A percentile compares a stretch with the other conserved stretches of the same genome.
phyloP scores from a whole-genome alignment of 2,888 invertebrate species.

The Ecliptopera silaceata region DNA sequence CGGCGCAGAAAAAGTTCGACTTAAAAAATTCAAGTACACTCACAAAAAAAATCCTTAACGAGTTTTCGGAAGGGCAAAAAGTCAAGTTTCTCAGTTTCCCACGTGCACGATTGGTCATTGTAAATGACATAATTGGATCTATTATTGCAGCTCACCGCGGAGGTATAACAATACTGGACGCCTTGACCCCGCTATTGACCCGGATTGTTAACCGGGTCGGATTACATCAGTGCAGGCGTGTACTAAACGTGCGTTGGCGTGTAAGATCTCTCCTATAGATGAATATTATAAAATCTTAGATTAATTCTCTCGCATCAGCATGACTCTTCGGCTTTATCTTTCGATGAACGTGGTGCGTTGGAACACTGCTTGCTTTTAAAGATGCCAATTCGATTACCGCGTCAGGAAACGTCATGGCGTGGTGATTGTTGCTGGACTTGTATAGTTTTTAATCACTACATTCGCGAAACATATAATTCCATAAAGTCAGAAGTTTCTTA shows the following conservation, averaged over 20 bases:
- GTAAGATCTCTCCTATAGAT: slow-evolving; percentile 22
- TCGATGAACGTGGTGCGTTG: background rate
- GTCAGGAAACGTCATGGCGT: too few relatives aligned
- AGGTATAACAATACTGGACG: slow-evolving; percentile 47
- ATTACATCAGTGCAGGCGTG: slow-evolving; percentile 48
- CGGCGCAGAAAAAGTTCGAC: background rate
- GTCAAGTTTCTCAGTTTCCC: background rate
- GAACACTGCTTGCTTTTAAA: too few relatives aligned
- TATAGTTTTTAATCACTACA: too few relatives aligned
- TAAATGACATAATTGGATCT: slow-evolving; percentile 33
- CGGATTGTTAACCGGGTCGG: slow-evolving; percentile 52
- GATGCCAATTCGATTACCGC: too few relatives aligned
- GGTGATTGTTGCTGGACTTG: too few relatives aligned
- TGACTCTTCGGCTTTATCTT: background rate
- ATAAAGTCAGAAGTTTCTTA: too few relatives aligned
- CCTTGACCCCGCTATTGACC: slow-evolving; percentile 63
- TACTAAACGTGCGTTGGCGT: slow-evolving; percentile 37
- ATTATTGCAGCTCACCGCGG: slow-evolving; percentile 26
- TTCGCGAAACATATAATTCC: too few relatives aligned
- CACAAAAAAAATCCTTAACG: background rate
- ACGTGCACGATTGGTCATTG: slow-evolving; percentile 13
- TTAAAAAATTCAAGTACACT: slow-evolving; percentile 10
- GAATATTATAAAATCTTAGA: background rate
- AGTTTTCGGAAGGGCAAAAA: background rate
- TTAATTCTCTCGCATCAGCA: too few relatives aligned